phyloP scores from a whole-genome alignment of 1,140 invertebrate species.

The Varroa destructor region DNA sequence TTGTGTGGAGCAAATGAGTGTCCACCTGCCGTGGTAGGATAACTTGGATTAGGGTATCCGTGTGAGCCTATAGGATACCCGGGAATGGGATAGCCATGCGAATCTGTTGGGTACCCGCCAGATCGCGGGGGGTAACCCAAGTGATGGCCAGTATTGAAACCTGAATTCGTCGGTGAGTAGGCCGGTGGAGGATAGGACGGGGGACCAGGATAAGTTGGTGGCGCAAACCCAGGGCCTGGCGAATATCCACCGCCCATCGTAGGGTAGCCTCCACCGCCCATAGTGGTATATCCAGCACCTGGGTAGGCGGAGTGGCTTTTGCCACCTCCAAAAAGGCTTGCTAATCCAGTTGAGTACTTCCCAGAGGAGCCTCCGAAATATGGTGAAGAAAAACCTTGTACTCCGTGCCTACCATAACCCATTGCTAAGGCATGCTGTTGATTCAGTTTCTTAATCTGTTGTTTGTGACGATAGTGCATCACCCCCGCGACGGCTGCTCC shows the following conservation, averaged over 20 bases:
- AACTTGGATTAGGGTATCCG: no score
- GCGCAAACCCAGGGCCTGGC: no score
- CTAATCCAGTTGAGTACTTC: constrained; percentile 9
- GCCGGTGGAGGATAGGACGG: no score
- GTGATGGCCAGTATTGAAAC: no score
- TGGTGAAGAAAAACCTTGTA: not conserved
- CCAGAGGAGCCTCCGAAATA: not conserved
- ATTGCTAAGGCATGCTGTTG: not conserved
- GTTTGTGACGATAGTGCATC: constrained; percentile 26
- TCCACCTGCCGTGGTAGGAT: no score
- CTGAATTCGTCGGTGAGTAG: no score
- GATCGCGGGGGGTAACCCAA: no score
- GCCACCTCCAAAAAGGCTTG: not conserved
- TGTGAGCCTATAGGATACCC: no score
- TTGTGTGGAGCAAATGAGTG: not conserved
- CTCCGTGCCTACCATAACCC: constrained; percentile 1
- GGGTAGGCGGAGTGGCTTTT: not conserved
- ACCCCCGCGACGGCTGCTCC: constrained; percentile 22
- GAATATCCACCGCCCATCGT: not conserved
- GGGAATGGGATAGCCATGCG: no score
- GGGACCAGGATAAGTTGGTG: no score
- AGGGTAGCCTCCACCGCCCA: constrained; percentile 9
- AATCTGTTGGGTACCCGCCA: no score
- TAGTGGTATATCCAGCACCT: not conserved
- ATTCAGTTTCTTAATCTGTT: constrained; percentile 23